Evolutionary conservation across 2,888 invertebrate genomes (phyloP), one percentile per base, ranked within the genome.

Genomic region (Merodon equestris): DNA sequence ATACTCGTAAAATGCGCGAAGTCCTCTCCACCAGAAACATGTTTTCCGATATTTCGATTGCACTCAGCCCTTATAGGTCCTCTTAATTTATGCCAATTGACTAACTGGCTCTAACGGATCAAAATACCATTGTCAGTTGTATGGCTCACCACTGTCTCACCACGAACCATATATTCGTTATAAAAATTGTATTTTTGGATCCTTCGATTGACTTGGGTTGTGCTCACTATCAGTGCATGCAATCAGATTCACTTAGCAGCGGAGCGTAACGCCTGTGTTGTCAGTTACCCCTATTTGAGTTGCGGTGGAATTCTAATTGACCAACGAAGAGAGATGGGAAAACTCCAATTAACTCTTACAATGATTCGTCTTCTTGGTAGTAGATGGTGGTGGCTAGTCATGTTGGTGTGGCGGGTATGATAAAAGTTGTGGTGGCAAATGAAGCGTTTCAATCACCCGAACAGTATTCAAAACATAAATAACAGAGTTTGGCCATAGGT

Each of bases 231-330:
- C 79, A 79, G 74, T 79, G 68, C 79, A 79, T 79, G 74, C 79
- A 79, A 79, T 79, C 79, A 74, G 79, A 79, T 79, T 64, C 68
- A 58, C 40, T 63, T 17, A 36, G 57, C 68, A 79, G 44, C 79
- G 68, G 54, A 74, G 68, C 79, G 70, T 79, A 64, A 79, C 79
- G 54, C 53, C 48, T 47, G 57, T 42, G 27, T 27, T 27, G 64
- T 63, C 73, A 58, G 77, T 79, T 54, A 70, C 79, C 79, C 79
- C 79, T 79, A 77, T 77, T 58, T 53, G 63, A 53, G 60, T 66
- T 70, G 79, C 68, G 73, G 79, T 79, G 64, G 68, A 79, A 79
- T 79, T 79, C 79, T 79, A 79, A 79, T 74, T 79, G 74, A 79
- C 79, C 79, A 74, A 70, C 27, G 7, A 2, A 27, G 64, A 74